phyloP scores from a whole-genome alignment of 2,797 vertebrate genomes.

The Microctenopoma steveboyesi region DNA sequence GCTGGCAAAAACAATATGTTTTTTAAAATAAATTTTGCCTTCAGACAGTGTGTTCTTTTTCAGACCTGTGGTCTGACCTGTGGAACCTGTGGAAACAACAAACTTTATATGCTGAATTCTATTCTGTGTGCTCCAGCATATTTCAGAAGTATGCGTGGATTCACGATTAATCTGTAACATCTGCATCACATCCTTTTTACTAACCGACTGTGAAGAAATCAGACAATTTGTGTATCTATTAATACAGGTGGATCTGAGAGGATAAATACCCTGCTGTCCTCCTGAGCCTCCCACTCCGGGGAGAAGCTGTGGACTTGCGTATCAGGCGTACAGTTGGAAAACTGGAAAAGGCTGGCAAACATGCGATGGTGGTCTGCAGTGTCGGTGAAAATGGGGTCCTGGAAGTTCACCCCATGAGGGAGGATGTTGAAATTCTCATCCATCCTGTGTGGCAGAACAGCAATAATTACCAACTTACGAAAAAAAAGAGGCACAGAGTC shows the following conservation, averaged over 20 bases:
- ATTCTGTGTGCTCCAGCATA: constrained; percentile 28
- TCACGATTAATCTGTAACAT: constrained; percentile 7
- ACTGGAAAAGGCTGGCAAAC: constrained; percentile 89
- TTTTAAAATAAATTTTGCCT: constrained; percentile 29
- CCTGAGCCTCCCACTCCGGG: constrained; percentile 86
- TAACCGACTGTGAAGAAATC: constrained; percentile 7
- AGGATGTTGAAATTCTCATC: constrained; percentile 89
- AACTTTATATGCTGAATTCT: constrained; percentile 32
- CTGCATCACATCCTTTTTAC: constrained; percentile 16
- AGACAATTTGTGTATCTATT: background rate
- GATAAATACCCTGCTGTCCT: constrained; percentile 85
- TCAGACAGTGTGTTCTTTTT: constrained; percentile 32
- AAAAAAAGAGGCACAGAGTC: constrained; percentile 5
- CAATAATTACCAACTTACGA: background rate
- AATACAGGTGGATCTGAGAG: background rate
- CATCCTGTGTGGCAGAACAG: constrained; percentile 75
- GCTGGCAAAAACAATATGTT: constrained; percentile 5
- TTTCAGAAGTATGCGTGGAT: constrained; percentile 19
- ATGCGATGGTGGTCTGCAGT: constrained; percentile 85
- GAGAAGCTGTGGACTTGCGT: constrained; percentile 84
- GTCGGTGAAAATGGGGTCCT: constrained; percentile 88
- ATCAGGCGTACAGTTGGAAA: constrained; percentile 86
- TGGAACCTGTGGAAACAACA: constrained; percentile 58
- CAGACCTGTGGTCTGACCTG: constrained; percentile 8
- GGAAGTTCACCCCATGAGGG: constrained; percentile 89